Base-by-base conservation (phyloP, 2,797 vertebrate genomes). In the Octomys mimax region DNA sequence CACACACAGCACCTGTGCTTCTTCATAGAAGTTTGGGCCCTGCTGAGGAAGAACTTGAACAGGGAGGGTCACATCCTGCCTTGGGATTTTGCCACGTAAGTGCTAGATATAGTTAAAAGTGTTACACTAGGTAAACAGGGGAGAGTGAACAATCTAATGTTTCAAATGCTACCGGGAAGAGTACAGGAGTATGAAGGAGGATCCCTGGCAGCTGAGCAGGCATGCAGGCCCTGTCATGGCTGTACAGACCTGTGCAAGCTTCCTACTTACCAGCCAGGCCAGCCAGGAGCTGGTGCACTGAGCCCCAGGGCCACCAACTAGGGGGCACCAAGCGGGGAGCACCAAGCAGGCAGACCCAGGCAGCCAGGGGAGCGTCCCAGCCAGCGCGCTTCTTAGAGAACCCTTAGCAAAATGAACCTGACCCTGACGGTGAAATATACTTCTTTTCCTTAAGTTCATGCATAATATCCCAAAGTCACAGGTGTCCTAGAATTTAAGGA, bases 401-500 rank as follows among this genome's bases (percentile, higher is more conserved):
- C 14, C 52, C 42, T 87, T 16, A 83, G 39, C 28, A 94, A 86
- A 82, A 24, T 4, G 9, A 31, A 62, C 22, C 64, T 64, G 70
- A 64, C 28, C 26, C 46, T 39, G 64, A 28, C 9, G 11, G 71
- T 16, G 24, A 95, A 92, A 92, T 42, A 85, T 49, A 66, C 19
- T 68, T 80, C 70, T 87, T 92, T 64, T 26, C 42, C 64, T 90
- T 39, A 64, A 79, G 24, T 70, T 59, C 36, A 88, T 13, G 52
- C 21, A n/a, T 2, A 46, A 2, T 61, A 10, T 16, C 46, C n/a
- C 94, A 64, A 85, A 92, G 14, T 68, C 79, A 70, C 24, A 66
- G 79, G 61, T 21, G 19, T 54, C 36, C 81, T 46, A 78, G 39
- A 42, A 81, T 42, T 64, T 81, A 87, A 84, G 42, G 86, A 92